phyloP scores from a whole-genome alignment of 2,113 vertebrate genomes.

The Petroica traversi region DNA sequence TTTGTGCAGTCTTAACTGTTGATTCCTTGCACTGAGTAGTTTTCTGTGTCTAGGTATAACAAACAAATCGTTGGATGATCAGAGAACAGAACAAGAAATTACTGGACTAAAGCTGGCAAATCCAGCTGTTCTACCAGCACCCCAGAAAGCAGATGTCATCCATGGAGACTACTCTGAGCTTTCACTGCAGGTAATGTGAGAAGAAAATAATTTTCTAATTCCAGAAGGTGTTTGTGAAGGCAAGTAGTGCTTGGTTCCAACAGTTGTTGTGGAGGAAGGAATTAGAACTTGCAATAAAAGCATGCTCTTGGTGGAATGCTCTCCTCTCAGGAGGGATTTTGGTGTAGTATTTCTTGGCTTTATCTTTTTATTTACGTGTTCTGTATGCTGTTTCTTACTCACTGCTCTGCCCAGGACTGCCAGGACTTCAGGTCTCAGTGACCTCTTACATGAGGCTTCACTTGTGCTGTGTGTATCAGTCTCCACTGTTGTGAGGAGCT shows the following conservation, averaged over 20 bases:
- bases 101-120: constrained; percentile 68
- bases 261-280: background rate
- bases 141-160: constrained; percentile 45
- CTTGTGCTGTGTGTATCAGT: background rate
- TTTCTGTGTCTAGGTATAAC: constrained; percentile 64
- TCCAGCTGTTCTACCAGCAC: constrained; percentile 75
- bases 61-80: constrained; percentile 32
- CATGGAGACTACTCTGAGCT: constrained; percentile 36
- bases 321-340: background rate
- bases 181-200: constrained; percentile 73
- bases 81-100: constrained; percentile 65
- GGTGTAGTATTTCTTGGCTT: background rate
- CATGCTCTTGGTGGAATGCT: background rate
- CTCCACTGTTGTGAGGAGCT: background rate
- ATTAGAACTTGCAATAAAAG: background rate
- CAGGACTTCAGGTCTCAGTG: background rate
- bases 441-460: background rate
- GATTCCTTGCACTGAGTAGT: background rate
- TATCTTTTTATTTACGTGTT: background rate
- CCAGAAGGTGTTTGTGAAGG: background rate
- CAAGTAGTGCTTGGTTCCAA: background rate
- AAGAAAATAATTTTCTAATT: background rate
- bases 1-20: background rate
- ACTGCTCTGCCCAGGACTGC: background rate
- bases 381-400: background rate